Conservation (phyloP, 2,113 vertebrate species). For the Ophthalmolycus amberensis region DNA sequence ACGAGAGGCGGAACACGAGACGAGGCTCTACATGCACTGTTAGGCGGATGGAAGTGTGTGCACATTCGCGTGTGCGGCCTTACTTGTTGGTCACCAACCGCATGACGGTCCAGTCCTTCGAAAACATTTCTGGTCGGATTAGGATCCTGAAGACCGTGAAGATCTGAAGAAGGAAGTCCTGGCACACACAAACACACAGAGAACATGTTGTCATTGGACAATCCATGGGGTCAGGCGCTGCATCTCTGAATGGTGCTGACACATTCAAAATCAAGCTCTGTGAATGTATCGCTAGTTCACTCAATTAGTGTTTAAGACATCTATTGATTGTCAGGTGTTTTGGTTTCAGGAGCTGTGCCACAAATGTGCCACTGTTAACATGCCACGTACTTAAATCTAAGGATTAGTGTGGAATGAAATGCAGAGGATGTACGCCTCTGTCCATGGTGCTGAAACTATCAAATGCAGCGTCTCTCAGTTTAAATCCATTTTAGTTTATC, state of each 20-base stretch:
- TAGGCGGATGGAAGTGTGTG: not conserved
- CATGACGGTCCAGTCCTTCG: slow-evolving; percentile 99
- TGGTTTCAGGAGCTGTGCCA: not conserved
- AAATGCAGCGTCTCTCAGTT: not conserved
- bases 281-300: not conserved
- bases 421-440: not conserved
- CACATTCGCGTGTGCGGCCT: slow-evolving; percentile 54
- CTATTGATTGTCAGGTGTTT: not conserved
- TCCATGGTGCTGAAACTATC: slow-evolving; percentile 25
- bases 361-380: not conserved
- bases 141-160: slow-evolving; percentile 98
- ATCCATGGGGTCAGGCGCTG: not conserved
- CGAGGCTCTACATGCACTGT: not conserved
- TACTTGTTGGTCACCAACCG: slow-evolving; percentile 99
- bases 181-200: slow-evolving; percentile 42
- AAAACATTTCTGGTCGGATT: slow-evolving; percentile 97
- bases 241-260: slow-evolving; percentile 28
- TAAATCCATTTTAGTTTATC: not conserved
- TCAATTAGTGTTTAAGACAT: not conserved
- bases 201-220: not conserved
- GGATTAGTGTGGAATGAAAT: not conserved
- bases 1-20: not conserved
- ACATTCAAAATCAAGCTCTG: not conserved
- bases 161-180: slow-evolving; percentile 98
- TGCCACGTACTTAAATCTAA: not conserved